These are phyloP conservation scores for Liodrosophila aerea DNA, from an alignment of 2,888 invertebrate species.

Conservation along the genomic window DNA sequence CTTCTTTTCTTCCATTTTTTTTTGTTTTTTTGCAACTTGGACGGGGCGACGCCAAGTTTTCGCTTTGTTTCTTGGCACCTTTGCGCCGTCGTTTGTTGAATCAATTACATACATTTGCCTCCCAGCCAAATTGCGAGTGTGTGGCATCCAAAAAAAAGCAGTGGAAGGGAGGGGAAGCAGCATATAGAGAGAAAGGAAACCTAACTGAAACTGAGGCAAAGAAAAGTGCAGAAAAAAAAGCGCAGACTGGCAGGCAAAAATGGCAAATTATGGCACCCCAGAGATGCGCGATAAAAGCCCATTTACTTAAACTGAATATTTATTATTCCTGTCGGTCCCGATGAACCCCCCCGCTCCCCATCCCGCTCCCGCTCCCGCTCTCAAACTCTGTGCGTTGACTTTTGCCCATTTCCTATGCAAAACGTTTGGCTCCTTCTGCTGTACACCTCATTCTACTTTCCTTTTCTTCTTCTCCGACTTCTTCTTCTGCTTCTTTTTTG, in stretches of 20 bases:
- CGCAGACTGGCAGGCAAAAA: slow-evolving; percentile 66
- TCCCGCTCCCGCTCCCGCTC: background rate
- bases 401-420: slow-evolving; percentile 70
- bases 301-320: slow-evolving; percentile 78
- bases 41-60: slow-evolving; percentile 50
- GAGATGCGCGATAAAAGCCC: slow-evolving; percentile 78
- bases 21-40: slow-evolving; percentile 3
- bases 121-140: slow-evolving; percentile 48
- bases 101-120: slow-evolving; percentile 68
- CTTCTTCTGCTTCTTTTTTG: slow-evolving; percentile 8
- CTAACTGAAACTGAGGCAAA: slow-evolving; percentile 22
- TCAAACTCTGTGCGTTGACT: slow-evolving; percentile 49
- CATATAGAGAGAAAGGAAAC: slow-evolving; percentile 11
- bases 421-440: slow-evolving; percentile 53
- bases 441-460: slow-evolving; percentile 9
- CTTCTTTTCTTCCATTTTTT: background rate
- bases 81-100: slow-evolving; percentile 67
- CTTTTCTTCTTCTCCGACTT: background rate
- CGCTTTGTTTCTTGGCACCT: slow-evolving; percentile 67
- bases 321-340: slow-evolving; percentile 77
- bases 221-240: slow-evolving; percentile 30
- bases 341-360: slow-evolving; percentile 12
- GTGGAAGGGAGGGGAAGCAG: slow-evolving; percentile 6
- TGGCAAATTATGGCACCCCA: slow-evolving; percentile 78
- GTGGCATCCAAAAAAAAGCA: slow-evolving; percentile 22